Evolutionary conservation across 2,113 vertebrate species (phyloP), one percentile per base, ranked within the genome.

Genomic region (Daubentonia madagascariensis): DNA sequence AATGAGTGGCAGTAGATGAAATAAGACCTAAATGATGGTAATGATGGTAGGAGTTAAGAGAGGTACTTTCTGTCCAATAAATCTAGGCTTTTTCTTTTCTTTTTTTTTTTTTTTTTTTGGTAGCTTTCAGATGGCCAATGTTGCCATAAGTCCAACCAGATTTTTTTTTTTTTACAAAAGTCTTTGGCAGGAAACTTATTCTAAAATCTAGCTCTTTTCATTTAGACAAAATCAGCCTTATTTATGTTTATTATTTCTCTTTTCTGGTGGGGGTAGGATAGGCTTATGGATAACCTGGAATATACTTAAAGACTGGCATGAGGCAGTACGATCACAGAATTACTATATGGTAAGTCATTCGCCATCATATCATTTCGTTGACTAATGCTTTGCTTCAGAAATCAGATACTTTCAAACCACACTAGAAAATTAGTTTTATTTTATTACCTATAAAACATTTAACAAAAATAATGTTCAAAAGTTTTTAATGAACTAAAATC

Each of bases 351-450:
- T 78, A 83, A 94, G 65, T 94, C 52, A 95, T 89, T 96, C 83
- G 52, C 72, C 32, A 67, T 95, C 52, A 22, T 78, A 67, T 57
- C 45, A 3, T 85, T 94, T 76, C 25, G 30, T 57, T 85, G 88
- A 93, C 45, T 88, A 70, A 48, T 85, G 75, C 30, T 89, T 79
- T 59, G 8, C 68, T 94, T 57, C 52, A 32, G 65, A 96, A 94
- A 92, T 85, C 57, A 68, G 78, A 45, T 48, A 67, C 84, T 92
- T 85, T 68, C 59, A 86, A 92, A 59, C 28, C 37, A 76, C 59
- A 54, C 57, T 94, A 89, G 78, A 84, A 91, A 89, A 96, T 54
- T 76, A 80, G 72, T 75, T 89, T 96, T 85, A n/a, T n/a, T 79
- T 79, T 88, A 48, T 73, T 96, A 52, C 63, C 63, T 94, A 45